Conservation (phyloP, 2,797 vertebrate genomes). For the Chrosomus eos region DNA sequence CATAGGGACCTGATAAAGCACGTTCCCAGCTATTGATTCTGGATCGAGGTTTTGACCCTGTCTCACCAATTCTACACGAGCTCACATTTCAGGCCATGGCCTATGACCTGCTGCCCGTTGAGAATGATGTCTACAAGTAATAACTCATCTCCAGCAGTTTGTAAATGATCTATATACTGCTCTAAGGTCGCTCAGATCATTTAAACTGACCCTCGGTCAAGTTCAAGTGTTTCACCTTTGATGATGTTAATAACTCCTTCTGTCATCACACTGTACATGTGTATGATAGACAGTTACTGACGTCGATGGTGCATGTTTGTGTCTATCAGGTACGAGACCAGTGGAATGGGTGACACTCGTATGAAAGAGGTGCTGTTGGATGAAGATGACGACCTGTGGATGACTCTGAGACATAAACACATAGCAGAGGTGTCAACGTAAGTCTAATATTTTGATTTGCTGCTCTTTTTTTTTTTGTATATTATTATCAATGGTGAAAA, state of each 20-base stretch:
- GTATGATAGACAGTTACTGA: background rate
- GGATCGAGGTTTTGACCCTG: slow-evolving; percentile 93
- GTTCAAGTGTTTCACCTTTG: background rate
- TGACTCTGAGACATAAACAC: slow-evolving; percentile 93
- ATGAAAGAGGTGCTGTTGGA: slow-evolving; percentile 94
- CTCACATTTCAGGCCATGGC: slow-evolving; percentile 98
- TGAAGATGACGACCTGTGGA: slow-evolving; percentile 95
- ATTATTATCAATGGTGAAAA: no score
- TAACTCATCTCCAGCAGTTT: background rate
- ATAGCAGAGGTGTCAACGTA: slow-evolving; percentile 98
- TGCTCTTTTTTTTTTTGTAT: no score
- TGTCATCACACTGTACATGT: background rate
- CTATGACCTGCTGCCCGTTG: slow-evolving; percentile 92
- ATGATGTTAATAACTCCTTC: background rate
- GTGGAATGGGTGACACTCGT: slow-evolving; percentile 90
- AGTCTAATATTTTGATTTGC: slow-evolving; percentile 65
- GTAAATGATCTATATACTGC: slow-evolving; percentile 2
- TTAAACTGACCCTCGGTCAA: background rate
- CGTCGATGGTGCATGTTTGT: slow-evolving; percentile 7
- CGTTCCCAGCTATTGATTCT: slow-evolving; percentile 95
- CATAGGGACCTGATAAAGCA: slow-evolving; percentile 94
- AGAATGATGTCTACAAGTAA: slow-evolving; percentile 96
- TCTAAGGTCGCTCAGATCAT: background rate
- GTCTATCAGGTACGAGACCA: slow-evolving; percentile 90
- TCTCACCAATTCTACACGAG: slow-evolving; percentile 91